These are phyloP conservation scores for Terrapene triunguis DNA, from an alignment of 2,113 vertebrate genomes.

Conservation along the genomic window DNA sequence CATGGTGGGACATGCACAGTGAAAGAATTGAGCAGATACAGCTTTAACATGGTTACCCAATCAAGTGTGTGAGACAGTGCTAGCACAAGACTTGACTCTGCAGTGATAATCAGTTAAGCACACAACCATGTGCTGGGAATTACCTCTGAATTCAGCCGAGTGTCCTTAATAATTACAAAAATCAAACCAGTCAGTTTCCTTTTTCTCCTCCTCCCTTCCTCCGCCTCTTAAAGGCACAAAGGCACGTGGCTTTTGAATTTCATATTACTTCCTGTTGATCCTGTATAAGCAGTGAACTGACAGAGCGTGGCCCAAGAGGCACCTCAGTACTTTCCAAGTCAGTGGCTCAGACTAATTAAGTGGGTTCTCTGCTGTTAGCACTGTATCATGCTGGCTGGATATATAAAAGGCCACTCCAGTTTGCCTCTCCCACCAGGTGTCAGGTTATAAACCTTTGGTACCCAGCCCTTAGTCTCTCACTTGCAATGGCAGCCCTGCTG, in stretches of 20 bases:
- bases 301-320: not conserved
- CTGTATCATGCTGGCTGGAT: fast-evolving
- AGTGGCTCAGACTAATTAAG: not conserved
- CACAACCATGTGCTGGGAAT: not conserved
- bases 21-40: not conserved
- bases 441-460: not conserved
- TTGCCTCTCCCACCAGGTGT: not conserved
- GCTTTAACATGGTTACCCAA: fast-evolving
- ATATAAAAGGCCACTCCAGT: not conserved
- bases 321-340: not conserved
- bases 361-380: not conserved
- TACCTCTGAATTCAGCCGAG: not conserved
- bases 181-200: not conserved
- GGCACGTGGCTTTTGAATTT: not conserved
- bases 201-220: not conserved
- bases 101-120: not conserved
- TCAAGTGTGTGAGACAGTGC: fast-evolving
- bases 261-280: slow-evolving; percentile 30
- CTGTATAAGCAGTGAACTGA: fast-evolving
- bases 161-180: not conserved
- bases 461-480: not conserved
- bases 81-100: not conserved
- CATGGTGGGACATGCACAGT: not conserved
- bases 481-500: not conserved
- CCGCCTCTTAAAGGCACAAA: not conserved